Base-by-base conservation (phyloP, 2,797 vertebrate genomes). In the Dendrocincla fuliginosa region DNA sequence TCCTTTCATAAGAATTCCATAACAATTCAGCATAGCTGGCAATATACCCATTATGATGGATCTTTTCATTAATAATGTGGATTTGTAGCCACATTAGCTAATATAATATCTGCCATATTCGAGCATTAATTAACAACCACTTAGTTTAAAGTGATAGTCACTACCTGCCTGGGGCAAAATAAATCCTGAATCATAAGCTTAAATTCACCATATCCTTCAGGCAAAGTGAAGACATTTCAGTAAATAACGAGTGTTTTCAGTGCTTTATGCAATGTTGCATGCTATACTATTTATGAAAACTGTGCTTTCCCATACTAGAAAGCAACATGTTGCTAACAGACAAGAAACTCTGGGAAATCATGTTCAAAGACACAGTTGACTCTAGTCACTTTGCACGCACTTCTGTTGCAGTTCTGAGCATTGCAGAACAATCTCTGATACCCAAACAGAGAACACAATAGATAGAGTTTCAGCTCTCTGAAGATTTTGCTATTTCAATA, bases 111-210 rank as follows among this genome's bases (percentile, higher is more conserved):
- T 86, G 77, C 81, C 87, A 42, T 84, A 93, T 89, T 91, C 92
- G 90, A 96, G 37, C 47, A 88, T 76, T 97, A 95, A 97, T 96
- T 97, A 96, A 92, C 67, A 94, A 33, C 47, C 79, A 87, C 50
- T 95, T 96, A 89, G 75, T 95, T 90, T 86, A 89, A 93, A 95
- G 46, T 22, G 55, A 69, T 74, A 96, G 82, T 94, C 64, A 89
- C 94, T 94, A 89, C 24, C 52, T 89, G 75, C 10, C 64, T 76
- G 59, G 63, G 63, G 74, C 14, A 87, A 88, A 88, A 87, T 57
- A 95, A 93, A 93, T 71, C 42, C 50, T 76, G 30, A 24, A 73
- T 70, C 56, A 63, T 49, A 79, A 87, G 10, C 7, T 88, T 69
- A 82, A 95, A 67, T 59, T 55, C 35, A 68, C 17, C 8, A 18